These are phyloP conservation scores for Cairina moschata DNA, from an alignment of 2,113 vertebrate species.

Conservation along the genomic window DNA sequence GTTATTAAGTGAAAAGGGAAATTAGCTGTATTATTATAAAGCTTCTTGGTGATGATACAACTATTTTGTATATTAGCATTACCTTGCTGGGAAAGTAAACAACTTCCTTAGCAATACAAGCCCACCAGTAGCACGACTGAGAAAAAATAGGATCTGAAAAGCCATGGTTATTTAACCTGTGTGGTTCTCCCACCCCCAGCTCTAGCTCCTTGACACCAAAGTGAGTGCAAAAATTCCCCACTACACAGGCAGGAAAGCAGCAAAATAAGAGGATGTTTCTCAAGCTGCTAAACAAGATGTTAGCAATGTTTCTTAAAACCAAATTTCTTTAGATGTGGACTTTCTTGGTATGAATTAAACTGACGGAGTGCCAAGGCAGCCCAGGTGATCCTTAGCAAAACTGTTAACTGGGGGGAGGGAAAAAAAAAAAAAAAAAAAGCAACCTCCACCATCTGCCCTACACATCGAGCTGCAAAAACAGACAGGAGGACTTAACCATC, in stretches of 20 bases:
- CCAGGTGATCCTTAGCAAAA: neutral
- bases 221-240: rapidly evolving
- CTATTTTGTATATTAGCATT: neutral
- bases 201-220: neutral
- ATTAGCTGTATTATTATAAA: neutral
- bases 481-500: too few relatives aligned
- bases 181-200: neutral
- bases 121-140: neutral
- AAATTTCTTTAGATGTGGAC: neutral
- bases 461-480: too few relatives aligned
- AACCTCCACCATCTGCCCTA: too few relatives aligned
- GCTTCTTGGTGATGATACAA: neutral
- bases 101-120: neutral
- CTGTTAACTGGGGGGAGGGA: neutral
- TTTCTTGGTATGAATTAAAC: neutral
- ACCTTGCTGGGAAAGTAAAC: neutral
- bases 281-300: neutral
- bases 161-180: neutral
- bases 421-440: neutral
- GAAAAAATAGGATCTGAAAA: neutral
- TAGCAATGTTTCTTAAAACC: neutral
- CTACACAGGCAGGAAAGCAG: neutral
- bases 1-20: constrained; percentile 4
- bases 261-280: neutral
- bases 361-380: rapidly evolving